A percentile compares a stretch with the other conserved stretches of the same genome.
These are phyloP conservation scores for Allacma fusca DNA, from an alignment of 2,888 invertebrate species.

Conservation along the genomic window DNA sequence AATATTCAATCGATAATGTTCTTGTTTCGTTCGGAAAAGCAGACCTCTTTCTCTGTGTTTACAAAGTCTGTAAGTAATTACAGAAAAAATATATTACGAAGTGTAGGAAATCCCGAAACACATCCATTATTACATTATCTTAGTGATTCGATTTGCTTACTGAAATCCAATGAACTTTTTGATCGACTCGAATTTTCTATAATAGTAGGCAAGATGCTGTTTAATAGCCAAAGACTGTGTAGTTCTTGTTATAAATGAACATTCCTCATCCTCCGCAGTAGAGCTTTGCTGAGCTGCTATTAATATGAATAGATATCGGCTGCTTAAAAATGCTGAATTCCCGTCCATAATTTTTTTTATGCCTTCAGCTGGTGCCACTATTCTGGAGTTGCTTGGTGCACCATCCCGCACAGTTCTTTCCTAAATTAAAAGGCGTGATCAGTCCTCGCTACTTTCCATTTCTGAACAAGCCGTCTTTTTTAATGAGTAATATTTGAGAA, in stretches of 20 bases:
- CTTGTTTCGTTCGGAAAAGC: neutral
- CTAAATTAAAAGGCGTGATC: neutral
- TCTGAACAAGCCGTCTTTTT: too few relatives aligned
- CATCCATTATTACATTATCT: too few relatives aligned
- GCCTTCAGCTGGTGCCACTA: neutral
- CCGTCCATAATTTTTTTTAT: neutral
- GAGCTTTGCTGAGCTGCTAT: neutral
- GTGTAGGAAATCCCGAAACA: too few relatives aligned
- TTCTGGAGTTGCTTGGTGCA: neutral
- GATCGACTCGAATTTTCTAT: neutral
- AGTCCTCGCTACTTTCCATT: too few relatives aligned
- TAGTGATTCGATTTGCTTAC: neutral
- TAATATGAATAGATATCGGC: neutral
- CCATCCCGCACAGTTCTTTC: neutral
- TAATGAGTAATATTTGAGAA: too few relatives aligned
- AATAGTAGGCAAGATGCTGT: neutral
- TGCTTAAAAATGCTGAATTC: slow-evolving; percentile 21
- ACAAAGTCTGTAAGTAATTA: neutral
- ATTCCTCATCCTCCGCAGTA: neutral
- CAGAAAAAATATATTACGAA: neutral
- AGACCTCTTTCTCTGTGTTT: neutral
- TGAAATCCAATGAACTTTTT: neutral
- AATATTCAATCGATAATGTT: neutral
- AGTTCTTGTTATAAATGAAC: neutral
- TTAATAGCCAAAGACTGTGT: too few relatives aligned